Percentiles rank a stretch among this genome's conserved stretches.
phyloP scores from a whole-genome alignment of 2,888 invertebrate genomes.

The Andricus curvator region DNA sequence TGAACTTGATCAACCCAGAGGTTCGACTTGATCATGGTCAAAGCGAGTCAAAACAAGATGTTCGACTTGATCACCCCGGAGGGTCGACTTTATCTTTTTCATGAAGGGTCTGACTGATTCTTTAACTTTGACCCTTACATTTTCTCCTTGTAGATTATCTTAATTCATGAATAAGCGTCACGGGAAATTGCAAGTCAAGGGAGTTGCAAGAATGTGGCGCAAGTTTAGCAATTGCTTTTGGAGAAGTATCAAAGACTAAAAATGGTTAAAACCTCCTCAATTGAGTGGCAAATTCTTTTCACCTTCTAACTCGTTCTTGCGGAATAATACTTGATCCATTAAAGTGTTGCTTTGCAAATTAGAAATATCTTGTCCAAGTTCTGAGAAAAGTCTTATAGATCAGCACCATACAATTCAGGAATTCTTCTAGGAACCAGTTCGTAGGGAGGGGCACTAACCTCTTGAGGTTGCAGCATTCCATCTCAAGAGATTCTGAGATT shows the following conservation, averaged over 20 bases:
- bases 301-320: background rate
- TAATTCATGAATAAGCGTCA: too few relatives aligned
- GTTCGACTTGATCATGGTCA: too few relatives aligned
- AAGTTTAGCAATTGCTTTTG: too few relatives aligned
- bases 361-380: background rate
- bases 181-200: too few relatives aligned
- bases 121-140: too few relatives aligned
- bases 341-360: background rate
- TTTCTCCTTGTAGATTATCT: too few relatives aligned
- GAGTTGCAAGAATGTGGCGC: too few relatives aligned
- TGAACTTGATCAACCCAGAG: too few relatives aligned
- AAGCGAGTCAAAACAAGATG: too few relatives aligned
- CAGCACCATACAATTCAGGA: constrained; percentile 40
- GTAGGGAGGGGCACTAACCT: constrained; percentile 56
- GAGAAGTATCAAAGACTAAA: background rate
- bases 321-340: background rate
- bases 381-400: background rate
- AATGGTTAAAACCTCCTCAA: background rate
- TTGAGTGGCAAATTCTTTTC: background rate
- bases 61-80: too few relatives aligned
- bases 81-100: too few relatives aligned
- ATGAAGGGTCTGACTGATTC: too few relatives aligned
- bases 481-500: constrained; percentile 53
- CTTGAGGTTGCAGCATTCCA: constrained; percentile 56
- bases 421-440: constrained; percentile 56